Percentiles rank a stretch among this genome's conserved stretches.
These are phyloP conservation scores for Drosophila oshimai DNA, from an alignment of 1,140 invertebrate species.

Conservation along the genomic window DNA sequence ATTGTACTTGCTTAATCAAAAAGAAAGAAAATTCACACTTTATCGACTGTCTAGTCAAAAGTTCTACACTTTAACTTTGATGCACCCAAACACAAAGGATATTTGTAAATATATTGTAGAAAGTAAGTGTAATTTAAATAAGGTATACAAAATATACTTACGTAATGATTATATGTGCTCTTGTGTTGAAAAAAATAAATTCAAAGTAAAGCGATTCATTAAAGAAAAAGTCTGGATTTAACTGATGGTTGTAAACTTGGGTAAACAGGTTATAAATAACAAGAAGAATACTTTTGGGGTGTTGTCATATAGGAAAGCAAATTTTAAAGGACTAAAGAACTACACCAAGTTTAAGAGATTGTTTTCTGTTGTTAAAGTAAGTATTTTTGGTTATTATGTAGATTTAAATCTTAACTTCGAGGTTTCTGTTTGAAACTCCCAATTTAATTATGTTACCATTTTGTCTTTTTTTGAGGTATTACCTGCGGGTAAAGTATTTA, in stretches of 20 bases:
- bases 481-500: too few relatives aligned
- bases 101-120: slow-evolving; percentile 73
- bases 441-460: too few relatives aligned
- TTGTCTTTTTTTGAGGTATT: too few relatives aligned
- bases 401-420: too few relatives aligned
- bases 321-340: too few relatives aligned
- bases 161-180: slow-evolving; percentile 47
- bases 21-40: slow-evolving; percentile 5
- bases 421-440: too few relatives aligned
- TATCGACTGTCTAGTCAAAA: slow-evolving; percentile 8
- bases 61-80: slow-evolving; percentile 5
- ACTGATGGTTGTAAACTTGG: neutral
- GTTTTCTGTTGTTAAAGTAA: neutral
- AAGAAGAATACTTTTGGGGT: slow-evolving; percentile 6
- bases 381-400: too few relatives aligned
- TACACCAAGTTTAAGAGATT: too few relatives aligned
- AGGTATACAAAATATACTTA: slow-evolving; percentile 36
- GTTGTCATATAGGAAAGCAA: too few relatives aligned
- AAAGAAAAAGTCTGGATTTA: neutral
- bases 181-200: slow-evolving; percentile 48
- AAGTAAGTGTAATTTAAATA: slow-evolving; percentile 53
- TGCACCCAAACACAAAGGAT: slow-evolving; percentile 34
- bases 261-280: neutral
- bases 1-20: slow-evolving; percentile 23
- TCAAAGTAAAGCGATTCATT: slow-evolving; percentile 45